phyloP scores from a whole-genome alignment of 2,113 vertebrate species.

The Pseudorectes ferrugineus region DNA sequence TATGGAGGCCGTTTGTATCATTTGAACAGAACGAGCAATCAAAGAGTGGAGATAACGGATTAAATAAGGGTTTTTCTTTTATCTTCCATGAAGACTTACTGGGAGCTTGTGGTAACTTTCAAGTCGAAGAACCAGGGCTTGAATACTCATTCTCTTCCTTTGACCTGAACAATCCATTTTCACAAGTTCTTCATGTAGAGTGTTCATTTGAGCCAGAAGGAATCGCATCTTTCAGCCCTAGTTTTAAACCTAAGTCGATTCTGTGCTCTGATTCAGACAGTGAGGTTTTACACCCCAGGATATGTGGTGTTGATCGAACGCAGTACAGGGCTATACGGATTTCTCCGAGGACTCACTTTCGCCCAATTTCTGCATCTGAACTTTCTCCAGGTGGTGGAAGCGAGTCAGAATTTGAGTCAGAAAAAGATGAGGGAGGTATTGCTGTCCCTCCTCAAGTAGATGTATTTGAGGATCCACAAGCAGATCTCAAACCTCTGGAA shows the following conservation, averaged over 20 bases:
- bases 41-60: constrained; percentile 80
- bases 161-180: constrained; percentile 94
- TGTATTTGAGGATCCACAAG: constrained; percentile 91
- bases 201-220: constrained; percentile 97
- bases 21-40: constrained; percentile 88
- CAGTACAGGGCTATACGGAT: constrained; percentile 98
- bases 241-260: constrained; percentile 96
- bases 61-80: constrained; percentile 96
- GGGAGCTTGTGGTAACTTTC: constrained; percentile 89
- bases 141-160: constrained; percentile 95
- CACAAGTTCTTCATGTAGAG: constrained; percentile 97
- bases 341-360: constrained; percentile 98
- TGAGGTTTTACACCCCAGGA: constrained; percentile 85
- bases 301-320: constrained; percentile 91
- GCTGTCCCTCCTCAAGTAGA: constrained; percentile 81
- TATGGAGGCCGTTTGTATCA: constrained; percentile 92
- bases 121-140: constrained; percentile 87
- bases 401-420: constrained; percentile 94
- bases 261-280: constrained; percentile 94
- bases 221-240: constrained; percentile 92
- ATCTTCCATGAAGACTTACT: constrained; percentile 99
- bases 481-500: constrained; percentile 96
- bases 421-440: constrained; percentile 88
- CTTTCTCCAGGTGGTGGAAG: constrained; percentile 93
- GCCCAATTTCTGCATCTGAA: constrained; percentile 96